Evolutionary conservation across 2,113 vertebrate genomes (phyloP).

Genomic region (Eulacestoma nigropectus): DNA sequence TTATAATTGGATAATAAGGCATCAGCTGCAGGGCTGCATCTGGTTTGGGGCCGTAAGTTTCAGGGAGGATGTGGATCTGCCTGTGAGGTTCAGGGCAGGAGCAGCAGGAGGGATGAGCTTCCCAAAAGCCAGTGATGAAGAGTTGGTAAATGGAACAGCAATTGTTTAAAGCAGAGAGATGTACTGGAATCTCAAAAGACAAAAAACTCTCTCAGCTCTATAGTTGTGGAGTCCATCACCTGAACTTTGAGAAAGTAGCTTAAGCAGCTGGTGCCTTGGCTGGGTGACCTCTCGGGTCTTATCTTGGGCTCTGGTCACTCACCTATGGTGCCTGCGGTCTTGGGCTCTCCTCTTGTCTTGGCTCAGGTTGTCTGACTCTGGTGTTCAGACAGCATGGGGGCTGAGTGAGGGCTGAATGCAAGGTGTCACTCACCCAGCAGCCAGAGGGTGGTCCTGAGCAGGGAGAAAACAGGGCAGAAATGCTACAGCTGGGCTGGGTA

Average conservation of each 20-base stretch:
- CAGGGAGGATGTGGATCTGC: neutral
- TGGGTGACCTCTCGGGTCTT: neutral
- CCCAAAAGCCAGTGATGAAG: neutral
- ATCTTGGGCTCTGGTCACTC: neutral
- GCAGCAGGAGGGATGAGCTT: neutral
- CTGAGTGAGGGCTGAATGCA: neutral
- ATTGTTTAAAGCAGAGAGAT: neutral
- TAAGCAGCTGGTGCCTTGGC: neutral
- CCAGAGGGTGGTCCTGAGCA: neutral
- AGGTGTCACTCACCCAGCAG: neutral
- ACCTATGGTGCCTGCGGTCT: rapidly evolving
- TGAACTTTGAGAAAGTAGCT: neutral
- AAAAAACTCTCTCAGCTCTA: neutral
- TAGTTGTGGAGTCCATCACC: neutral
- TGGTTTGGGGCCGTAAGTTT: neutral
- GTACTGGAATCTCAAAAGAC: neutral
- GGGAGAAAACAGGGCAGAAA: neutral
- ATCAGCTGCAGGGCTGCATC: neutral
- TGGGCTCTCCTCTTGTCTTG: neutral
- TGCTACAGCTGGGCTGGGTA: neutral
- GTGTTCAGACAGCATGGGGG: neutral
- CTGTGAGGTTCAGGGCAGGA: neutral
- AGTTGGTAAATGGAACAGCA: neutral
- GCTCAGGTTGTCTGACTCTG: rapidly evolving
- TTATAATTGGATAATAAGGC: neutral